Evolutionary conservation across 2,113 vertebrate species (phyloP).

Genomic region (Phainopepla nitens): DNA sequence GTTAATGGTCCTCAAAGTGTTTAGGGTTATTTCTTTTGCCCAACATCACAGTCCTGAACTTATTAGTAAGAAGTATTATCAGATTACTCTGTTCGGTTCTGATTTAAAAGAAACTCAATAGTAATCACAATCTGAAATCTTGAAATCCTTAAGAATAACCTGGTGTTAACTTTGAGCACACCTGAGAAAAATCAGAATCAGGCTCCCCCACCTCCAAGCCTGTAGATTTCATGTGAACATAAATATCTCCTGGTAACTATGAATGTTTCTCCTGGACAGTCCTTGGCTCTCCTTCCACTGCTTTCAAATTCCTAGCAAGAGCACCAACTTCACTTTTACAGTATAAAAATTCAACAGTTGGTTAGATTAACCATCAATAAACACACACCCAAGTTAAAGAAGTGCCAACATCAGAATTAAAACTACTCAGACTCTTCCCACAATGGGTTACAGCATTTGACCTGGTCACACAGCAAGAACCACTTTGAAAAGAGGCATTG

Average conservation of each 20-base stretch:
- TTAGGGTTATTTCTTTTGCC: slow-evolving; percentile 25
- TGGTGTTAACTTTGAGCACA: not conserved
- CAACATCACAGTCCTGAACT: not conserved
- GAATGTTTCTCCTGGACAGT: not conserved
- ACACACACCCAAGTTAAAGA: not conserved
- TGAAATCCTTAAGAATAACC: not conserved
- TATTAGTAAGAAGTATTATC: not conserved
- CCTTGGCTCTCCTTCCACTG: not conserved
- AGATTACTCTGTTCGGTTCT: not conserved
- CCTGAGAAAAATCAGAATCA: not conserved
- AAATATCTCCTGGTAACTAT: not conserved
- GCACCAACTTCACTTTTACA: not conserved
- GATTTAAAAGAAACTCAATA: not conserved
- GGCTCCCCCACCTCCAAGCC: not conserved
- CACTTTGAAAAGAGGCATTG: not conserved
- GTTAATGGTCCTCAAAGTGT: slow-evolving; percentile 11
- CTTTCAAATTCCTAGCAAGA: not conserved
- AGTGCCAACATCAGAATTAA: not conserved
- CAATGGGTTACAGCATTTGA: not conserved
- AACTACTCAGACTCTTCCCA: not conserved
- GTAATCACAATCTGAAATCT: not conserved
- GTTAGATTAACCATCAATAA: not conserved
- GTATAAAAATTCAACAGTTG: not conserved
- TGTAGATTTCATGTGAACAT: not conserved
- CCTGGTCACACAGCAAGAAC: not conserved